Evolutionary conservation across 2,113 vertebrate species (phyloP).

Genomic region (Haemorhous mexicanus): DNA sequence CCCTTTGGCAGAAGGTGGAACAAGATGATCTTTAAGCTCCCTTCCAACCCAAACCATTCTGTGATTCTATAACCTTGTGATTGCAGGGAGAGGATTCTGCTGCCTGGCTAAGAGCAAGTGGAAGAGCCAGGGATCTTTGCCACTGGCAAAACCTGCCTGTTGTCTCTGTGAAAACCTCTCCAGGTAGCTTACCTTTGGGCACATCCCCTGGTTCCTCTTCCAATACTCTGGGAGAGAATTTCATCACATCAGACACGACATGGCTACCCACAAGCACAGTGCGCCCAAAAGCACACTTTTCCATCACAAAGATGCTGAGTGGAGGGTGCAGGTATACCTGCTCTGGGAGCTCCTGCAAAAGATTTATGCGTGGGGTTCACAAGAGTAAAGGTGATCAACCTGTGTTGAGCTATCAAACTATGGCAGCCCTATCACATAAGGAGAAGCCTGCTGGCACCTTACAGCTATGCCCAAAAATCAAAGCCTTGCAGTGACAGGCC

Average conservation of each 20-base stretch:
- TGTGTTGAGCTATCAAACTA: background rate
- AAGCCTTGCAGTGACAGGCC: background rate
- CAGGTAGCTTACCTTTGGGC: conserved; percentile 58
- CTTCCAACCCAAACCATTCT: background rate
- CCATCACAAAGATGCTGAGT: conserved; percentile 88
- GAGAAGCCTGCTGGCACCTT: accelerated
- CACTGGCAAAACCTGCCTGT: background rate
- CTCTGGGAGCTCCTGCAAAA: conserved; percentile 86
- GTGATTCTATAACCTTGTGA: background rate
- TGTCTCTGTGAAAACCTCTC: background rate
- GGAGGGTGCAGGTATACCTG: conserved; percentile 91
- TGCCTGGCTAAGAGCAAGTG: background rate
- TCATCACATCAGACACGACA: conserved; percentile 82
- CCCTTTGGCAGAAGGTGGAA: background rate
- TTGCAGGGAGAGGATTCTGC: background rate
- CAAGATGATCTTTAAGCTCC: background rate
- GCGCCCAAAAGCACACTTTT: conserved; percentile 85
- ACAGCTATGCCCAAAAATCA: background rate
- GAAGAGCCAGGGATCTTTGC: background rate
- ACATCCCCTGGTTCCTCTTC: conserved; percentile 67
- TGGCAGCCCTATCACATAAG: accelerated
- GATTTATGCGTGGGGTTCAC: background rate
- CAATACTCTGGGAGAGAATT: conserved; percentile 75
- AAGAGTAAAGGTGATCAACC: background rate
- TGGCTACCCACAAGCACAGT: conserved; percentile 86